A percentile compares a stretch with the other conserved stretches of the same genome.
phyloP scores from a whole-genome alignment of 2,113 vertebrate genomes.

The Trichomycterus rosablanca region DNA sequence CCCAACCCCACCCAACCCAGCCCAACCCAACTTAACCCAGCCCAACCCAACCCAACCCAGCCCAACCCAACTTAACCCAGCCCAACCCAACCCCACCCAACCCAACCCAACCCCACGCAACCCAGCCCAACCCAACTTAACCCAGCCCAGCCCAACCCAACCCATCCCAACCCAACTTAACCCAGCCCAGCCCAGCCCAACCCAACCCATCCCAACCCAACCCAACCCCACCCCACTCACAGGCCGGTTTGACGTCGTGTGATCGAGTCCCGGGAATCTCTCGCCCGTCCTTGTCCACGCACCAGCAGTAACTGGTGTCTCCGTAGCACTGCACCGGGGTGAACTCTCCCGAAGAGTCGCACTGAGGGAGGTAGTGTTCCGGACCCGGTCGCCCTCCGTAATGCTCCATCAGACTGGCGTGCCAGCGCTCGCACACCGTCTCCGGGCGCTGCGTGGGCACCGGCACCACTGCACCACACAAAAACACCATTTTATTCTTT shows the following conservation, averaged over 20 bases:
- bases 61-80: no score
- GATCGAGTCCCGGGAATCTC: conserved; percentile 84
- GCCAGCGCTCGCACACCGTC: conserved; percentile 88
- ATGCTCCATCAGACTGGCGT: conserved; percentile 79
- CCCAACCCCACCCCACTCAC: conserved; percentile 71
- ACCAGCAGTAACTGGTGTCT: conserved; percentile 92
- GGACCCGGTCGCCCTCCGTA: conserved; percentile 73
- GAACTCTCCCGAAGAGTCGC: conserved; percentile 76
- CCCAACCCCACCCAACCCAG: no score
- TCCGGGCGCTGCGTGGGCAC: conserved; percentile 69
- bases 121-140: no score
- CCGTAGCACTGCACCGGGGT: conserved; percentile 86
- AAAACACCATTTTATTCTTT: no score
- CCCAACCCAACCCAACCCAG: no score
- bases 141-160: no score
- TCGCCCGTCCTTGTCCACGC: conserved; percentile 82
- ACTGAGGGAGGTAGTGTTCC: conserved; percentile 85
- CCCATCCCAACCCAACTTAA: no score
- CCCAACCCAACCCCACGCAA: no score
- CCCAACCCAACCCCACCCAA: no score
- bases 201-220: no score
- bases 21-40: no score
- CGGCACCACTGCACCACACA: conserved; percentile 25
- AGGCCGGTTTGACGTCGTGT: conserved; percentile 76
- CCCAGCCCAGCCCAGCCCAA: no score